These are phyloP conservation scores for Pangasianodon hypophthalmus DNA, from an alignment of 2,113 vertebrate genomes.

Conservation along the genomic window DNA sequence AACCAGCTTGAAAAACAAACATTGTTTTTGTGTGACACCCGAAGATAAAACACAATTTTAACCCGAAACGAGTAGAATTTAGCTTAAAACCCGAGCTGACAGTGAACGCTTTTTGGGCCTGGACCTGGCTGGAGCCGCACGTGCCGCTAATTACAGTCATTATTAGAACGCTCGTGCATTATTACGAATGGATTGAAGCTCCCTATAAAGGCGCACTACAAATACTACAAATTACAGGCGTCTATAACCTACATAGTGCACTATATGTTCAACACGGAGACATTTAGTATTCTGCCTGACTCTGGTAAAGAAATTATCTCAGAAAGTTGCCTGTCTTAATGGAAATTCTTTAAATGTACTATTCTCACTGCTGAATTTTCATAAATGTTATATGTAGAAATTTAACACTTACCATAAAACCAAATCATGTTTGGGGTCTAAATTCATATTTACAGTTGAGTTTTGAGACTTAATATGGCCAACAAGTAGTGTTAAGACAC, in stretches of 20 bases:
- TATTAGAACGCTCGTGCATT: neutral
- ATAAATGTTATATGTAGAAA: neutral
- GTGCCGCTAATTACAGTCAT: conserved; percentile 11
- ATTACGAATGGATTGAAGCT: neutral
- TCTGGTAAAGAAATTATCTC: neutral
- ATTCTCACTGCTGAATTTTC: neutral
- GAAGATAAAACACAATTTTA: fast-evolving
- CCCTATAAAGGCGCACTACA: neutral
- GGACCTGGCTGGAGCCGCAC: neutral
- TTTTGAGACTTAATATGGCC: neutral
- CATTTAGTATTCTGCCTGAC: neutral
- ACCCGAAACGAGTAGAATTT: neutral
- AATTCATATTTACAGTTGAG: neutral
- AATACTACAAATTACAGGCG: too few species aligned
- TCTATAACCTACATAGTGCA: neutral
- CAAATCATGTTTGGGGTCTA: neutral
- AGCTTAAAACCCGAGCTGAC: neutral
- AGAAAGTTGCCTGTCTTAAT: neutral
- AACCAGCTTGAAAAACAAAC: neutral
- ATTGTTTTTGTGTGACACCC: neutral
- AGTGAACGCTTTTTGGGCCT: too few species aligned
- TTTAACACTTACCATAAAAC: neutral
- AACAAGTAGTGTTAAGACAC: neutral
- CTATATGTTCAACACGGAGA: neutral
- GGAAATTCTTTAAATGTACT: neutral